phyloP scores from a whole-genome alignment of 2,797 vertebrate genomes.

The Cebuella pygmaea region DNA sequence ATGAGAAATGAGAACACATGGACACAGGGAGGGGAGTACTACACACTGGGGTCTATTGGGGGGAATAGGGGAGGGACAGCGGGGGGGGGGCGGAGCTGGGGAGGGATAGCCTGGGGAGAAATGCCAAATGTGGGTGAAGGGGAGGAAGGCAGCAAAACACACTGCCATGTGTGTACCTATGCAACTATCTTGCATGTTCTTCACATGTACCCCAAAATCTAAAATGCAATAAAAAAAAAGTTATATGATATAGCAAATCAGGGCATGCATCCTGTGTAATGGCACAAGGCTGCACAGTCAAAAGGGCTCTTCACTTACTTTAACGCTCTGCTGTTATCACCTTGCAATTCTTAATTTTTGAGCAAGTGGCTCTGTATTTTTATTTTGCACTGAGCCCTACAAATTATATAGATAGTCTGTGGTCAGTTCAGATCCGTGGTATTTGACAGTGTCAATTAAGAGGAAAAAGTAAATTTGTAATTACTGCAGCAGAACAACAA shows the following conservation, averaged over 20 bases:
- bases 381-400: not conserved
- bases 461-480: not conserved
- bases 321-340: not conserved
- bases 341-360: not conserved
- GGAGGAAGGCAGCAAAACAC: too few relatives aligned
- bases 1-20: too few relatives aligned
- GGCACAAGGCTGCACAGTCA: not conserved
- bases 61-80: too few relatives aligned
- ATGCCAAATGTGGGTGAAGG: too few relatives aligned
- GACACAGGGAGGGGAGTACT: too few relatives aligned
- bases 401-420: not conserved
- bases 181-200: too few relatives aligned
- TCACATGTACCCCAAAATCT: too few relatives aligned
- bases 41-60: too few relatives aligned
- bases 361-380: not conserved
- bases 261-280: not conserved
- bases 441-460: not conserved
- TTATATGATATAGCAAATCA: not conserved
- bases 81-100: too few relatives aligned
- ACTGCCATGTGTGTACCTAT: too few relatives aligned
- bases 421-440: not conserved
- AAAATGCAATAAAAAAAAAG: not conserved
- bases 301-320: not conserved
- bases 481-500: not conserved
- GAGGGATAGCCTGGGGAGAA: too few relatives aligned